phyloP scores from a whole-genome alignment of 2,888 invertebrate species.

The Dorcus hopei region DNA sequence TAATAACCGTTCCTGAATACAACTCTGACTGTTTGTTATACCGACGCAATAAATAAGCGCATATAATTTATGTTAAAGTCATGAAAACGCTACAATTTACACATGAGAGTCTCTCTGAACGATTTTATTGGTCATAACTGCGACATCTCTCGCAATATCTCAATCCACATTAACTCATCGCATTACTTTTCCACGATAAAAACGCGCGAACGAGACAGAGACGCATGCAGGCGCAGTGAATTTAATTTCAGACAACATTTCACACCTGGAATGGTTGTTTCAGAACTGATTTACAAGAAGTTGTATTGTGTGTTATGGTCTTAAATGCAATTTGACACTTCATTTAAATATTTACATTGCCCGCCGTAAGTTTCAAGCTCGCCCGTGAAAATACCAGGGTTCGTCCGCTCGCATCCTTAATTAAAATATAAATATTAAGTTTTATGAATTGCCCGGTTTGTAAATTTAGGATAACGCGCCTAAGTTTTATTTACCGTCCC shows the following conservation, averaged over 20 bases:
- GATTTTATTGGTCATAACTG: constrained; percentile 38
- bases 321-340: constrained; percentile 40
- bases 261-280: constrained; percentile 29
- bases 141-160: constrained; percentile 13
- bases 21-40: constrained; percentile 23
- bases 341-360: constrained; percentile 38
- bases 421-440: constrained; percentile 25
- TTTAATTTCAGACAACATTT: constrained; percentile 13
- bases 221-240: constrained; percentile 16
- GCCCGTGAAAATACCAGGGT: neutral
- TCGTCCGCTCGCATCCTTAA: constrained; percentile 16
- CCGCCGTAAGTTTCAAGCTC: neutral
- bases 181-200: constrained; percentile 6
- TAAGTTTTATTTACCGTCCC: neutral
- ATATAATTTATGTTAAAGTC: constrained; percentile 36
- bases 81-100: constrained; percentile 38
- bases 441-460: constrained; percentile 15
- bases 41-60: constrained; percentile 27
- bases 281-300: constrained; percentile 38
- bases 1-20: constrained; percentile 15
- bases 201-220: neutral
- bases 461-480: neutral
- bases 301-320: constrained; percentile 39
- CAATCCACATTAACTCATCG: constrained; percentile 7
- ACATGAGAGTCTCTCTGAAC: constrained; percentile 27